phyloP scores from a whole-genome alignment of 2,113 vertebrate genomes.

The Jacana jacana region DNA sequence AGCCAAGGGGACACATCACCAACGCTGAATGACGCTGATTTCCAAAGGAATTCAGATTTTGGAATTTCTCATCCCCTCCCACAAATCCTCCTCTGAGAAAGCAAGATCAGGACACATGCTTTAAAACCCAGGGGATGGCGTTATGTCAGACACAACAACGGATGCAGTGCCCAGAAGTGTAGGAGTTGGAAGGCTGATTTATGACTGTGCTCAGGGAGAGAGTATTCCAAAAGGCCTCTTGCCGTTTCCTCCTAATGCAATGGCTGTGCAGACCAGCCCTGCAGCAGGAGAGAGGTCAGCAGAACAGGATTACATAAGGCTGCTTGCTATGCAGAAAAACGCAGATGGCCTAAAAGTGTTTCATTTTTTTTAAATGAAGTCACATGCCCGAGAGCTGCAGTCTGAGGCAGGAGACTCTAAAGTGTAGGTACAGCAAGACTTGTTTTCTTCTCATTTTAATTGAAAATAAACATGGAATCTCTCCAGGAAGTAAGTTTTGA shows the following conservation, averaged over 20 bases:
- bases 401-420: slow-evolving; percentile 13
- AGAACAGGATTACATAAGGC: slow-evolving; percentile 51
- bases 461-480: slow-evolving; percentile 17
- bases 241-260: background rate
- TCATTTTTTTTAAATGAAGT: slow-evolving; percentile 41
- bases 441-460: background rate
- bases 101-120: slow-evolving; percentile 3
- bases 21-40: background rate
- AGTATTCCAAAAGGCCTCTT: slow-evolving; percentile 29
- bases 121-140: background rate
- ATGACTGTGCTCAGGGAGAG: background rate
- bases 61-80: slow-evolving; percentile 35
- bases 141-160: slow-evolving; percentile 42
- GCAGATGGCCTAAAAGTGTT: slow-evolving; percentile 52
- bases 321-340: slow-evolving; percentile 49
- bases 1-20: slow-evolving; percentile 21
- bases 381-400: background rate
- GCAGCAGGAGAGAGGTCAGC: slow-evolving; percentile 50
- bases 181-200: slow-evolving; percentile 51
- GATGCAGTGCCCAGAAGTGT: slow-evolving; percentile 37
- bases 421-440: background rate
- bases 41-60: background rate
- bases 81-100: slow-evolving; percentile 12
- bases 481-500: slow-evolving; percentile 25
- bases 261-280: background rate